Evolutionary conservation across 2,113 vertebrate species (phyloP), one percentile per base, ranked within the genome.

Genomic region (Sylvietta virens): DNA sequence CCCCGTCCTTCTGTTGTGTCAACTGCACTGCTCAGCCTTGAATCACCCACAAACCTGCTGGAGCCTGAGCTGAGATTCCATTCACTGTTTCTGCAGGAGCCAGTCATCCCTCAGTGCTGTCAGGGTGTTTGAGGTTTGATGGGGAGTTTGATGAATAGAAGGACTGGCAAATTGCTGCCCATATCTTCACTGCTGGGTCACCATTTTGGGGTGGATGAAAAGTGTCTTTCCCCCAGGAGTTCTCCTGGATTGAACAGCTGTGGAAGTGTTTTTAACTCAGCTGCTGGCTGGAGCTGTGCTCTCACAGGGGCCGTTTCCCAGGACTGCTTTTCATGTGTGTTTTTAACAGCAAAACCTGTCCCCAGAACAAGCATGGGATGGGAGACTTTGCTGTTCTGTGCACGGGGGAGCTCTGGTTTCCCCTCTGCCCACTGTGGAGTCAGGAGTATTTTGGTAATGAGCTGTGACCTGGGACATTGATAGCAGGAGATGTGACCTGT

Each of bases 211-310:
- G 28, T 42, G 22, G 44, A 39, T 71, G 42, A 78, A n/a, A 26
- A 62, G 18, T n/a, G 15, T 17, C 15, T 80, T 69, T 79, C 7
- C 13, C 15, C 19, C 10, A 7, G 64, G 20, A 60, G 22, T 53
- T 62, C 30, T 45, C 31, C 30, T 42, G 54, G 39, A 31, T 3
- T 56, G 23, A 79, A 9, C 28, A 54, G n/a, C 12, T 15, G 2
- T 0, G 6, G 18, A 56, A 11, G 20, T 3, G 1, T 33, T 90
- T 74, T n/a, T 27, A 20, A 5, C 28, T 37, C 0, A 0, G 4
- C 40, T 61, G 19, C 81, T 69, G 24, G 19, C 39, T 92, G 2
- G 11, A 65, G 54, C 35, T 30, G 42, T 17, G 81, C 15, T 0
- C 16, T 7, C 51, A 5, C 42, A 45, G 48, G 8, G 45, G 22